Evolutionary conservation across 2,797 vertebrate genomes (phyloP).

Genomic region (Microctenopoma steveboyesi): DNA sequence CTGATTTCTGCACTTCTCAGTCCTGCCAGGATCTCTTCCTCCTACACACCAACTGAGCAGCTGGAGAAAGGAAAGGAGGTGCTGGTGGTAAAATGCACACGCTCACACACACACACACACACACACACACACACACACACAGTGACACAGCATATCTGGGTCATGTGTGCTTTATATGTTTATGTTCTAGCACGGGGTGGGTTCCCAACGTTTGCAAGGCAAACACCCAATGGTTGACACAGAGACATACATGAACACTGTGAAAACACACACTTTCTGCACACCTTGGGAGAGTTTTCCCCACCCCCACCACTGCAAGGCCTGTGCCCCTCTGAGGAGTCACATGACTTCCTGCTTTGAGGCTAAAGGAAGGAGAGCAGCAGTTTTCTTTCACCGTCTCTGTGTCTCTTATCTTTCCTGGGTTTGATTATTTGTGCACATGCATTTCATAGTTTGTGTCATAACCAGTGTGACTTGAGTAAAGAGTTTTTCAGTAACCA

Average conservation of each 20-base stretch:
- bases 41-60: conserved; percentile 68
- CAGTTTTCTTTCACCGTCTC: conserved; percentile 28
- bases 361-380: conserved; percentile 61
- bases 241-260: background rate
- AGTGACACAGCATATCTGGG: conserved; percentile 29
- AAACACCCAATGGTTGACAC: conserved; percentile 10
- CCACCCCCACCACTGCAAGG: conserved; percentile 20
- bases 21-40: conserved; percentile 51
- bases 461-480: background rate
- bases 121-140: conserved; percentile 7
- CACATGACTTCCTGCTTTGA: conserved; percentile 80
- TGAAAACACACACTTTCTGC: conserved; percentile 26
- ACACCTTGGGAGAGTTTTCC: conserved; percentile 48
- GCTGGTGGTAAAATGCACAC: conserved; percentile 6
- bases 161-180: conserved; percentile 39
- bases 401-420: conserved; percentile 12
- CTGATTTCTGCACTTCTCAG: conserved; percentile 71
- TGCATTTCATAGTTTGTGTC: conserved; percentile 1
- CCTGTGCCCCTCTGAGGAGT: conserved; percentile 53
- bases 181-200: conserved; percentile 45
- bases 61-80: conserved; percentile 53
- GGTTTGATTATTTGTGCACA: conserved; percentile 18
- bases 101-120: no score
- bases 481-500: background rate
- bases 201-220: conserved; percentile 53